Evolutionary conservation across 2,888 invertebrate genomes (phyloP).

Genomic region (Aspidapion aeneum): DNA sequence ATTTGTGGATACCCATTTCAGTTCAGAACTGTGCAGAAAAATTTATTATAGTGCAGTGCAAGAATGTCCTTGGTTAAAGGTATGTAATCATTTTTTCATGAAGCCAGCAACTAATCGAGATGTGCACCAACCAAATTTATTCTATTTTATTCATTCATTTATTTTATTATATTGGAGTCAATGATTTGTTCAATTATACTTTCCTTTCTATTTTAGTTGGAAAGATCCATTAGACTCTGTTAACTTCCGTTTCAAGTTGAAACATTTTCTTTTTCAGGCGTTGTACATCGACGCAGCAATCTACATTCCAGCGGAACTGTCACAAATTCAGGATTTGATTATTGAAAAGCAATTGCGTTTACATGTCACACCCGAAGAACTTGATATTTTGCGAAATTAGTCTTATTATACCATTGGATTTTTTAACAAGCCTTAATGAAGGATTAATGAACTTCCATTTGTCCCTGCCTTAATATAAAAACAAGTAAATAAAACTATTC

Average conservation of each 20-base stretch:
- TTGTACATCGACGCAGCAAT: slow-evolving; percentile 64
- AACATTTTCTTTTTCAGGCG: slow-evolving; percentile 41
- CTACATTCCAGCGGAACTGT: slow-evolving; percentile 59
- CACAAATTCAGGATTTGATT: slow-evolving; percentile 69
- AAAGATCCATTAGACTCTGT: background rate
- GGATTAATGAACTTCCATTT: no score
- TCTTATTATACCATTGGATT: no score
- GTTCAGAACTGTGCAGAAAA: slow-evolving; percentile 43
- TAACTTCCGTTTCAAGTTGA: background rate
- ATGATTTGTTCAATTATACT: background rate
- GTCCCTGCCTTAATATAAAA: no score
- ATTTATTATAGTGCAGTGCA: slow-evolving; percentile 56
- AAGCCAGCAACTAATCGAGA: no score
- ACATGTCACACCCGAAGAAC: slow-evolving; percentile 73
- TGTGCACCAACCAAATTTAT: no score
- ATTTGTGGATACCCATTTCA: slow-evolving; percentile 50
- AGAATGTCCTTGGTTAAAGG: slow-evolving; percentile 63
- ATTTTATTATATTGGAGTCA: background rate
- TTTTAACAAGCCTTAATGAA: no score
- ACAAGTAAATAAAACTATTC: background rate
- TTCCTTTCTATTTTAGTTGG: background rate
- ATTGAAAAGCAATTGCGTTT: slow-evolving; percentile 71
- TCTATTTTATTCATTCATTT: background rate
- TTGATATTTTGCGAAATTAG: slow-evolving; percentile 58
- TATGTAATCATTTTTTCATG: slow-evolving; percentile 31